Conservation (phyloP, 2,113 vertebrate species). For the Pyrgilauda ruficollis region DNA sequence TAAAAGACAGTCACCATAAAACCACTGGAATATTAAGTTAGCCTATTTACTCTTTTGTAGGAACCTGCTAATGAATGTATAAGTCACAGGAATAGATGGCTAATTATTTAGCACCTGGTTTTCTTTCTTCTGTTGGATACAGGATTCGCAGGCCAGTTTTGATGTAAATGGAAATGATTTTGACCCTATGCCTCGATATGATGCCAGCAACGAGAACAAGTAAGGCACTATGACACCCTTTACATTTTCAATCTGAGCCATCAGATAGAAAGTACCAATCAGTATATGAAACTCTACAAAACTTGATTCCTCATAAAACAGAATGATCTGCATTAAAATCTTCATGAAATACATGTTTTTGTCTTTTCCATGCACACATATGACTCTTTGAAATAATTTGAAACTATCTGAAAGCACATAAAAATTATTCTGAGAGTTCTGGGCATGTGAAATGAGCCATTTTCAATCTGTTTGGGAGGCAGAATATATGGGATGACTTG, state of each 20-base stretch:
- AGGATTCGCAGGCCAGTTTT: constrained; percentile 96
- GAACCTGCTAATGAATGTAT: constrained; percentile 62
- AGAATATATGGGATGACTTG: background rate
- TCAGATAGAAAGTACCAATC: background rate
- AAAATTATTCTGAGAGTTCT: background rate
- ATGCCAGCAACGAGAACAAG: constrained; percentile 99
- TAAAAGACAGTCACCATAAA: background rate
- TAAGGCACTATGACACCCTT: constrained; percentile 73
- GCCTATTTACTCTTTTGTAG: constrained; percentile 51
- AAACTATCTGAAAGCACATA: background rate
- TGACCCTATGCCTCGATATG: constrained; percentile 98
- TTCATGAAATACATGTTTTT: background rate
- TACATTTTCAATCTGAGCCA: background rate
- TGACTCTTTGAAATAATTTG: background rate
- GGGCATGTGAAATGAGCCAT: background rate
- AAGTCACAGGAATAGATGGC: background rate
- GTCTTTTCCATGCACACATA: background rate
- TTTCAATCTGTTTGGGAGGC: background rate
- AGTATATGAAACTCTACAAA: background rate
- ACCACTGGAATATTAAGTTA: constrained; percentile 37
- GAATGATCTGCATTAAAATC: background rate
- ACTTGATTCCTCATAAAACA: background rate
- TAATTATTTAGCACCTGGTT: constrained; percentile 57
- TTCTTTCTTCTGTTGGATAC: constrained; percentile 56
- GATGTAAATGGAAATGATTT: constrained; percentile 97